Conservation (phyloP, 2,888 invertebrate genomes). For the Seladonia tumulorum region DNA sequence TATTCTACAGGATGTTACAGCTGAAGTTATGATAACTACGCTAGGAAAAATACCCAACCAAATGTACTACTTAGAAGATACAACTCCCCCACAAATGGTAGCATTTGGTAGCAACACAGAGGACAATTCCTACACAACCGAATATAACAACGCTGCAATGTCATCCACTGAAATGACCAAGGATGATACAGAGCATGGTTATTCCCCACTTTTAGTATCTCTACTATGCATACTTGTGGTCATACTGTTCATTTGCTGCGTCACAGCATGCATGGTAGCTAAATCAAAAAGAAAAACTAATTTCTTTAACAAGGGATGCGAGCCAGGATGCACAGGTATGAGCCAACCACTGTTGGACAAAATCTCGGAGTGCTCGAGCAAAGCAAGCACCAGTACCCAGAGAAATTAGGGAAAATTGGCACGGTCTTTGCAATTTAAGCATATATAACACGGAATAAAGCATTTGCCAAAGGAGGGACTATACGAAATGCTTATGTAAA, state of each 20-base stretch:
- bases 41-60: constrained; percentile 73
- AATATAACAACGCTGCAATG: not conserved
- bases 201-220: constrained; percentile 68
- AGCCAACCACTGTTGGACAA: constrained; percentile 74
- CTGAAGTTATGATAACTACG: constrained; percentile 75
- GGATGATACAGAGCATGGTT: constrained; percentile 46
- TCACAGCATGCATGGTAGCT: constrained; percentile 73
- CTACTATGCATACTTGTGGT: constrained; percentile 68
- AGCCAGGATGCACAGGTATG: constrained; percentile 72
- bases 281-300: constrained; percentile 65
- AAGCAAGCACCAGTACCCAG: constrained; percentile 44
- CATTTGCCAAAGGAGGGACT: too few relatives aligned
- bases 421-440: not conserved
- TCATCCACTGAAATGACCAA: not conserved
- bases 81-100: not conserved
- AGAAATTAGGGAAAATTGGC: constrained; percentile 39
- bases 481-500: not conserved
- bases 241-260: constrained; percentile 74
- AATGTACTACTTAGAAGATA: constrained; percentile 75
- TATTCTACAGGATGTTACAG: constrained; percentile 68
- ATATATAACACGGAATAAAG: not conserved
- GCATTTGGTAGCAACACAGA: not conserved
- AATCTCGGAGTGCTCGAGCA: constrained; percentile 60
- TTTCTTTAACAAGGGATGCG: constrained; percentile 71
- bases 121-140: constrained; percentile 1